These are phyloP conservation scores for Cyrtodaria siliqua DNA, from an alignment of 2,888 invertebrate genomes.

Conservation along the genomic window DNA sequence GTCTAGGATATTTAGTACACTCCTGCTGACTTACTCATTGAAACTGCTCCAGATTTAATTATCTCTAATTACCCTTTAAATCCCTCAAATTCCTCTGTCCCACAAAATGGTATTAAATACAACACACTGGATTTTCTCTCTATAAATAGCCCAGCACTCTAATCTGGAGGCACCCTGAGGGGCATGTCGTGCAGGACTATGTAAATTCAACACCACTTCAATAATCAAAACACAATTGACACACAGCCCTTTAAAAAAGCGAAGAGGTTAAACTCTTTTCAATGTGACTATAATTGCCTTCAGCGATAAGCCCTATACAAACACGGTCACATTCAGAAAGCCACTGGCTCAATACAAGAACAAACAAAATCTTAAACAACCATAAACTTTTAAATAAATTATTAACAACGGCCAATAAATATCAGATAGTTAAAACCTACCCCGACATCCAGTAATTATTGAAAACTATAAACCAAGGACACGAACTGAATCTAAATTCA, in stretches of 20 bases:
- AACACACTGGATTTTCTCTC: conserved; percentile 27
- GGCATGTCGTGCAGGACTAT: conserved; percentile 2
- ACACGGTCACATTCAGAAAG: no score
- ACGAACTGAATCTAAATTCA: no score
- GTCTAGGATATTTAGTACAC: conserved; percentile 14
- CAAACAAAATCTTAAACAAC: no score
- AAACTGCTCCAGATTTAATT: conserved; percentile 6
- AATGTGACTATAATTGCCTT: not conserved
- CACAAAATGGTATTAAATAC: conserved; percentile 49
- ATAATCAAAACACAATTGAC: conserved; percentile 46
- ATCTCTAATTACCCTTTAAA: conserved; percentile 18
- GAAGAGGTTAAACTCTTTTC: conserved; percentile 3
- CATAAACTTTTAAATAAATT: no score
- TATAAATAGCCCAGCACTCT: conserved; percentile 51
- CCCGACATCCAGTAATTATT: no score
- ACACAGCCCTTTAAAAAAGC: conserved; percentile 3
- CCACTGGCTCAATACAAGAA: no score
- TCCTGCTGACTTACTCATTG: conserved; percentile 32
- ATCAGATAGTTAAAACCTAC: no score
- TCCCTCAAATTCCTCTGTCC: conserved; percentile 60
- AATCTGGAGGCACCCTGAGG: conserved; percentile 43
- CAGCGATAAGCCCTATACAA: no score
- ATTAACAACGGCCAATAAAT: no score
- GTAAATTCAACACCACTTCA: conserved; percentile 5
- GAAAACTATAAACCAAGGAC: no score